Evolutionary conservation across 2,797 vertebrate species (phyloP).

Genomic region (Muscicapa striata): DNA sequence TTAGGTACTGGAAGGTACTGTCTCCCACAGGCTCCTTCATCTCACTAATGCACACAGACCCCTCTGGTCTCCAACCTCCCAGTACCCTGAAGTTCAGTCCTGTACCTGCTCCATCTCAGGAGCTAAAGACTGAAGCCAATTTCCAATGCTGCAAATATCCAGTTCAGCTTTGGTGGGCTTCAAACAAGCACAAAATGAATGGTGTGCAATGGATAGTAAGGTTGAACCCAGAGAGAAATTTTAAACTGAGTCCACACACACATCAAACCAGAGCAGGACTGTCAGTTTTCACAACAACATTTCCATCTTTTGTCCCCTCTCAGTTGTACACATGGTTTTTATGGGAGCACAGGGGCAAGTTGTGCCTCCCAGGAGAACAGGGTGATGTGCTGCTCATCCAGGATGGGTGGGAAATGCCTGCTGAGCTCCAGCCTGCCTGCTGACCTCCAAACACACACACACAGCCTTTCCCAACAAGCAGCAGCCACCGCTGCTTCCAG

Average conservation of each 20-base stretch:
- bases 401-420: not conserved
- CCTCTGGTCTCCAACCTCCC: not conserved
- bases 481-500: not conserved
- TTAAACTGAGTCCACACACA: not conserved
- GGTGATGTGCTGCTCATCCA: accelerated
- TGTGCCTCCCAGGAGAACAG: accelerated
- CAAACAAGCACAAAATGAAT: not conserved
- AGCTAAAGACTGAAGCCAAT: not conserved
- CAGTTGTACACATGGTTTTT: accelerated
- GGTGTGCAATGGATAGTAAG: not conserved
- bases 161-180: not conserved
- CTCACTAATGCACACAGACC: not conserved
- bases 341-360: accelerated
- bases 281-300: not conserved
- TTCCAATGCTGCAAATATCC: accelerated
- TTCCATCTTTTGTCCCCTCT: not conserved
- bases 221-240: not conserved
- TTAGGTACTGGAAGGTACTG: not conserved
- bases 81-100: not conserved
- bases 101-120: not conserved
- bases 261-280: not conserved
- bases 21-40: not conserved
- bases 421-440: not conserved
- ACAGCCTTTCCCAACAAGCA: not conserved
- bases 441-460: conserved; percentile 21